phyloP scores from a whole-genome alignment of 2,888 invertebrate genomes.

The Drosophila birchii region DNA sequence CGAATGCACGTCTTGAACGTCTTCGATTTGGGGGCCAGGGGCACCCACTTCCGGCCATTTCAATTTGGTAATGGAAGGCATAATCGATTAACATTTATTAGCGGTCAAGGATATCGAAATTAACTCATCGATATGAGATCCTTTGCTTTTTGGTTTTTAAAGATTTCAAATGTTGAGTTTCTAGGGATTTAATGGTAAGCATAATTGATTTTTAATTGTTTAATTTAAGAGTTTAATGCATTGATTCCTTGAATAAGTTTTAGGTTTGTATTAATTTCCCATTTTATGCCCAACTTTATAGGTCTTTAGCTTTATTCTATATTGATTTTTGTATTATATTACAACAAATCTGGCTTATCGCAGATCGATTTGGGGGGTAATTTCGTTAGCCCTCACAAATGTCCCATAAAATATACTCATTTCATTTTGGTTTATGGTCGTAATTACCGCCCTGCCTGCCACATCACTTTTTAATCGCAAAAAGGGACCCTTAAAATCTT shows the following conservation, averaged over 20 bases:
- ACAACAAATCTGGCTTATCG: neutral
- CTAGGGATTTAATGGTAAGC: too few species aligned
- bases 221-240: too few species aligned
- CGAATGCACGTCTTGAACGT: conserved; percentile 33
- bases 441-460: conserved; percentile 12
- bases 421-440: conserved; percentile 8
- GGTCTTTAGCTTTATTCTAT: neutral
- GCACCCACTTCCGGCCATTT: conserved; percentile 4
- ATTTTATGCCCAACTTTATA: neutral
- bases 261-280: too few species aligned
- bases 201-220: neutral
- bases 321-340: conserved; percentile 4
- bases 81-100: conserved; percentile 18
- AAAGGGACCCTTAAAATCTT: conserved; percentile 1
- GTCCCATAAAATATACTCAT: conserved; percentile 17
- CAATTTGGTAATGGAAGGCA: conserved; percentile 40
- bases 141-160: neutral
- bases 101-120: conserved; percentile 7
- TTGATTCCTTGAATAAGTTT: too few species aligned
- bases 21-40: neutral
- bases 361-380: neutral
- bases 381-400: conserved; percentile 13
- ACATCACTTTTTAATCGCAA: conserved; percentile 17
- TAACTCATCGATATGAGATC: neutral
- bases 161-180: neutral